phyloP scores from a whole-genome alignment of 2,888 invertebrate species.

The Xanthorhoe spadicearia region DNA sequence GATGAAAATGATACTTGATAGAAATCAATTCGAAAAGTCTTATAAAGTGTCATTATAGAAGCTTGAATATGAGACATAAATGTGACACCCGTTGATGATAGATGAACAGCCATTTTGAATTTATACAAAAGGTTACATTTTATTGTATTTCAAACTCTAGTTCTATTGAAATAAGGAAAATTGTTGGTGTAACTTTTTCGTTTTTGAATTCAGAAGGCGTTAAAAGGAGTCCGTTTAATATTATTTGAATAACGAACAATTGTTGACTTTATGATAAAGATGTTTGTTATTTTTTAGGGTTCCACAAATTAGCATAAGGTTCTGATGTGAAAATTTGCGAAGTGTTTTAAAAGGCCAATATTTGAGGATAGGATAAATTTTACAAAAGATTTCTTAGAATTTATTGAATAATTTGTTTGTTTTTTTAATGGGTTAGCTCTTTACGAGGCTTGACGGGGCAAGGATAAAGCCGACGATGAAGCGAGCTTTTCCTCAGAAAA shows the following conservation, averaged over 20 bases:
- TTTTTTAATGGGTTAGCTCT: neutral
- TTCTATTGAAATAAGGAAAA: neutral
- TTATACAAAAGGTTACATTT: neutral
- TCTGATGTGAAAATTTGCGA: constrained; percentile 23
- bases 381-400: constrained; percentile 1
- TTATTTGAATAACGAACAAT: constrained; percentile 50
- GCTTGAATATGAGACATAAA: constrained; percentile 61
- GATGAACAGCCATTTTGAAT: constrained; percentile 55
- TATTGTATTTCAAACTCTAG: neutral
- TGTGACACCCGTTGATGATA: constrained; percentile 79
- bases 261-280: constrained; percentile 54
- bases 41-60: constrained; percentile 38
- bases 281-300: constrained; percentile 35
- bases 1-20: no score
- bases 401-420: neutral
- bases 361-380: constrained; percentile 1
- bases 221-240: constrained; percentile 71
- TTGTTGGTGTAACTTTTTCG: neutral
- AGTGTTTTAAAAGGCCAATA: constrained; percentile 6
- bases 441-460: no score
- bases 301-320: constrained; percentile 29
- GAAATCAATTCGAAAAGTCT: neutral
- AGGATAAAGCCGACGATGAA: no score
- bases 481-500: no score
- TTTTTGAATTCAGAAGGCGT: constrained; percentile 69